Evolutionary conservation across 2,888 invertebrate genomes (phyloP).

Genomic region (Pseudanteris insignis): DNA sequence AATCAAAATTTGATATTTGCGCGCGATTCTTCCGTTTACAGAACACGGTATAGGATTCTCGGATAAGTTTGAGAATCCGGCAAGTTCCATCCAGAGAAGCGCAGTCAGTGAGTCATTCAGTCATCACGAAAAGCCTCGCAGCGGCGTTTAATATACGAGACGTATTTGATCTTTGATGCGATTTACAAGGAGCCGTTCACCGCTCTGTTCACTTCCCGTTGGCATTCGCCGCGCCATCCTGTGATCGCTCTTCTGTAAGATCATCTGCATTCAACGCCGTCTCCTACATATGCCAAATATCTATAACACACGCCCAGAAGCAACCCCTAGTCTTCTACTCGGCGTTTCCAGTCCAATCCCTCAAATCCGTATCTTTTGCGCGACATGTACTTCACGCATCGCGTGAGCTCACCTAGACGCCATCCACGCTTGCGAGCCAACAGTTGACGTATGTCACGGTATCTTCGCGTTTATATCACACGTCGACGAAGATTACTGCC

Average conservation of each 20-base stretch:
- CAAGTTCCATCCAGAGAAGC: slow-evolving; percentile 50
- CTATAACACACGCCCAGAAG: slow-evolving; percentile 39
- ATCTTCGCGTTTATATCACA: slow-evolving; percentile 23
- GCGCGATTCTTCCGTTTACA: too few relatives aligned
- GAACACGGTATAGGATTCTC: too few relatives aligned
- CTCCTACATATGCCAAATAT: slow-evolving; percentile 48
- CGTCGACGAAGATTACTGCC: slow-evolving; percentile 40
- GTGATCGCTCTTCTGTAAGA: slow-evolving; percentile 66
- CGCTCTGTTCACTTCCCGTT: slow-evolving; percentile 36
- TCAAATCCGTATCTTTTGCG: slow-evolving; percentile 55
- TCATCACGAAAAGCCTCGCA: slow-evolving; percentile 48
- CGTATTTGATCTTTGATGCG: slow-evolving; percentile 66
- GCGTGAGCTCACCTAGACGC: slow-evolving; percentile 44
- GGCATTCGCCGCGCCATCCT: slow-evolving; percentile 55
- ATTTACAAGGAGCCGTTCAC: slow-evolving; percentile 59
- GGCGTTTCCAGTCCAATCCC: slow-evolving; percentile 41
- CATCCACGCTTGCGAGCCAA: slow-evolving; percentile 10
- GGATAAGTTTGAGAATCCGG: slow-evolving; percentile 37
- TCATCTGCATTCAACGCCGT: slow-evolving; percentile 57
- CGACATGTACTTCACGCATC: slow-evolving; percentile 53
- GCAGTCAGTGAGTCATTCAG: slow-evolving; percentile 48
- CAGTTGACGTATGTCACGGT: slow-evolving; percentile 39
- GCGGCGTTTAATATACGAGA: slow-evolving; percentile 64
- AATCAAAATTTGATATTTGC: too few relatives aligned
- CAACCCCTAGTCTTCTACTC: slow-evolving; percentile 6